Evolutionary conservation across 1,140 invertebrate species (phyloP).

Genomic region (Halotydeus destructor): DNA sequence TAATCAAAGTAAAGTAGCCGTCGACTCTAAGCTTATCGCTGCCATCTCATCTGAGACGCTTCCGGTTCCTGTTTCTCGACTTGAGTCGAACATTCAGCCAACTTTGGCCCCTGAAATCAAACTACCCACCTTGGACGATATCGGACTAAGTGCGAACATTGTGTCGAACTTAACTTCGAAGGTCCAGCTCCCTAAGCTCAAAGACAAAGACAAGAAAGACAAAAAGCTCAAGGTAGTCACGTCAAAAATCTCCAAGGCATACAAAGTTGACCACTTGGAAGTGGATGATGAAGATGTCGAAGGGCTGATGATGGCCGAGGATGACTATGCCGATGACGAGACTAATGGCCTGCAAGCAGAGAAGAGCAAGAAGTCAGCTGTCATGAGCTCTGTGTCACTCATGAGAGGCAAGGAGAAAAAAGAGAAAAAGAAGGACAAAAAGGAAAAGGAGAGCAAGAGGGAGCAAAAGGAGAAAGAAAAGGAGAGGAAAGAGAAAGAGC

Average conservation of each 20-base stretch:
- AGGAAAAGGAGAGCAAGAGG: slow-evolving; percentile 2
- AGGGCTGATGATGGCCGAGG: slow-evolving; percentile 5
- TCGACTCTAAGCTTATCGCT: too few relatives aligned
- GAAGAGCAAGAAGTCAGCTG: slow-evolving; percentile 9
- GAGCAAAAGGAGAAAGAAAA: not conserved
- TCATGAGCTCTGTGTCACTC: not conserved
- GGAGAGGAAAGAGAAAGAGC: slow-evolving; percentile 5
- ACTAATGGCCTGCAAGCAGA: slow-evolving; percentile 1
- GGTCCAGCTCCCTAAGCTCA: slow-evolving; percentile 2
- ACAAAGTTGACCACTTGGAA: slow-evolving; percentile 15
- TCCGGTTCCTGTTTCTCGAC: too few relatives aligned
- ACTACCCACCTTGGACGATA: not conserved
- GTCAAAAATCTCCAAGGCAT: slow-evolving; percentile 10
- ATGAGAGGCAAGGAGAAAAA: slow-evolving; percentile 3
- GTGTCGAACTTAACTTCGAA: not conserved
- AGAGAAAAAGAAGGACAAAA: slow-evolving; percentile 8
- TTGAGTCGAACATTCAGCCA: too few relatives aligned
- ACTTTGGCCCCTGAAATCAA: not conserved
- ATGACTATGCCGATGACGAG: not conserved
- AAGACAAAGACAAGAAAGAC: not conserved
- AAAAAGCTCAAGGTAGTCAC: not conserved
- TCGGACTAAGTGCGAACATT: not conserved
- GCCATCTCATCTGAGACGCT: too few relatives aligned
- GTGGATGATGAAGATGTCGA: slow-evolving; percentile 14
- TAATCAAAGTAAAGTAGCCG: not conserved